Base-by-base conservation (phyloP, 2,888 invertebrate genomes). In the Biston stratarius region DNA sequence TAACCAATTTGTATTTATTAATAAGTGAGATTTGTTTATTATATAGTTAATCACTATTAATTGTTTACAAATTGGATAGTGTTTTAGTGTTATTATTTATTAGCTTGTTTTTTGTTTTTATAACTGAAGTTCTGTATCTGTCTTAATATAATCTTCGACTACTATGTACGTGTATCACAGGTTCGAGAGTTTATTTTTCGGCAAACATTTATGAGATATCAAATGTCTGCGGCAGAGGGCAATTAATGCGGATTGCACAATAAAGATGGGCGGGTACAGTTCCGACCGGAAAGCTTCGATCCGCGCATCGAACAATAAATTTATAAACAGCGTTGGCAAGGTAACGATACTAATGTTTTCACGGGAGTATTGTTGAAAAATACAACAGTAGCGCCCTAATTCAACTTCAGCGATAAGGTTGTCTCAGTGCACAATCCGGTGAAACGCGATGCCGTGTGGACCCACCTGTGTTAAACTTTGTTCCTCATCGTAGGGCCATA, bases 211-310 rank as follows among this genome's bases (percentile, higher is more conserved):
- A 85, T 78, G 82, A 84, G 86, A 91, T 90, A 90, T 92, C 90
- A 87, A 91, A 93, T 92, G 86, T 84, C 90, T 88, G 90, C 87
- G 89, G 89, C 81, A 82, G 84, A 77, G 83, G 83, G 88, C 92
- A 94, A 94, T 94, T 94, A 94, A 94, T 90, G 83, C 80, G 75
- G 79, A 83, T 81, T 84, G 80, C 79, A 88, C 87, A 88, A 89
- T 84, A 81, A 82, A 68, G 80, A 81, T 89, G 90, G 92, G 91
- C 90, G 91, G 88, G 83, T 81, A 83, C 83, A 89, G 92, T 92
- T 94, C 92, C 92, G 92, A 92, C 93, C 94, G 94, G 94, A 94
- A 93, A 90, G 86, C 82, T 86, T 85, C 85, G 84, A 89, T 89
- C 86, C 81, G 77, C 40, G 15, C 9, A 44, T 42, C 24, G 12